These are phyloP conservation scores for Brachionus koreanus DNA, from an alignment of 1,140 invertebrate genomes.

Conservation along the genomic window DNA sequence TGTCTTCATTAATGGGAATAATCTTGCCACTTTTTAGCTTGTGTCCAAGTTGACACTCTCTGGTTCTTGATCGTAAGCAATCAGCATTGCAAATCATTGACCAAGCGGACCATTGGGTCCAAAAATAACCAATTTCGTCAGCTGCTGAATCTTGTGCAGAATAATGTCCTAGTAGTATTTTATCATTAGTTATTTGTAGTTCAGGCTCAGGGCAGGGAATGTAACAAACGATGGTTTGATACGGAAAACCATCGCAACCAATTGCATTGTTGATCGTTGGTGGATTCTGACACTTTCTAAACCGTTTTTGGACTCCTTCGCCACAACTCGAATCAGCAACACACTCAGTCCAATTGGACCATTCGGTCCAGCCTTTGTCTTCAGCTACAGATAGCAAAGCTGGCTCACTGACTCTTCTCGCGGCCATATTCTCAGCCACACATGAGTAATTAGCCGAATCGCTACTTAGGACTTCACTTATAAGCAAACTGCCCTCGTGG, in stretches of 20 bases:
- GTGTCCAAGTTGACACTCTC: constrained; percentile 14
- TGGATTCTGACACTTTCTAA: constrained; percentile 18
- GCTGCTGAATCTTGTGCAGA: not conserved
- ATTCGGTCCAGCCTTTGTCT: constrained; percentile 39
- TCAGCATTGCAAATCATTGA: constrained; percentile 35
- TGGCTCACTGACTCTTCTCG: not conserved
- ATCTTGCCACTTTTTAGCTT: not conserved
- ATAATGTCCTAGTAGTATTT: not conserved
- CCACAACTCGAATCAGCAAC: not conserved
- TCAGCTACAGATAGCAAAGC: constrained; percentile 7
- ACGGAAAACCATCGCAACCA: constrained; percentile 24
- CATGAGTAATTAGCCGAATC: constrained; percentile 43
- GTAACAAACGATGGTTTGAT: constrained; percentile 13
- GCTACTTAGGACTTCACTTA: not conserved
- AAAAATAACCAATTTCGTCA: constrained; percentile 20
- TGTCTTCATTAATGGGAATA: not conserved
- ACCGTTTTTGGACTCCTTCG: constrained; percentile 18
- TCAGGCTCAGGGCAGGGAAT: not conserved
- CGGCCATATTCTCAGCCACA: constrained; percentile 33
- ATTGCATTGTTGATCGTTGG: constrained; percentile 2
- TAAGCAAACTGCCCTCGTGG: constrained; percentile 6
- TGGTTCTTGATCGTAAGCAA: constrained; percentile 26
- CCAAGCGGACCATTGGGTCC: constrained; percentile 35
- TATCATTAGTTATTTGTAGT: not conserved
- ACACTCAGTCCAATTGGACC: not conserved